These are phyloP conservation scores for Champsocephalus gunnari DNA, from an alignment of 2,797 vertebrate species.

Conservation along the genomic window DNA sequence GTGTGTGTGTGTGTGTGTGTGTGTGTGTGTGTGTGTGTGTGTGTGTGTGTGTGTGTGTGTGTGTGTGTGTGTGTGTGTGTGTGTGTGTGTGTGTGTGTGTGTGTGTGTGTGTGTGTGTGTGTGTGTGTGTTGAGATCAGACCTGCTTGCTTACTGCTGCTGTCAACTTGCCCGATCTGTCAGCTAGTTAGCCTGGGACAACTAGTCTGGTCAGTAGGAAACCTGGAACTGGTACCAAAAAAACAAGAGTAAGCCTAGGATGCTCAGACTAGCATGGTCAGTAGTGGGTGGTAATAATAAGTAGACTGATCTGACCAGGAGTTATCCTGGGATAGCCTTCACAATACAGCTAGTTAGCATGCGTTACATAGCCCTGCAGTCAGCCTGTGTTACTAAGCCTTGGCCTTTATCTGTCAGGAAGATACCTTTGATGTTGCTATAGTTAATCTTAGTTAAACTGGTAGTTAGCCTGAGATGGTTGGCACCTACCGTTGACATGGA, in stretches of 20 bases:
- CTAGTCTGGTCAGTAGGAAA: constrained; percentile 42
- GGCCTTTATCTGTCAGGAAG: neutral
- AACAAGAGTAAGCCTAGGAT: constrained; percentile 13
- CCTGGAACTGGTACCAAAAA: neutral
- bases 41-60: neutral
- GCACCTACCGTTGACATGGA: no score
- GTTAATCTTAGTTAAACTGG: neutral
- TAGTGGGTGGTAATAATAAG: neutral
- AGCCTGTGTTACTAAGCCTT: neutral
- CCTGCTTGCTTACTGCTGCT: constrained; percentile 10
- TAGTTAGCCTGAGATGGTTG: neutral
- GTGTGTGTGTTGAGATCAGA: constrained; percentile 48
- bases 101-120: neutral
- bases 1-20: constrained; percentile 18
- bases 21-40: constrained; percentile 8
- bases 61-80: neutral
- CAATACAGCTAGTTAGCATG: neutral
- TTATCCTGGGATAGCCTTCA: neutral
- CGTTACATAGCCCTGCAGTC: neutral
- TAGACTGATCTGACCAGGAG: neutral
- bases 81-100: neutral
- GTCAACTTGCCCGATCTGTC: constrained; percentile 24
- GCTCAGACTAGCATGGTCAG: constrained; percentile 2
- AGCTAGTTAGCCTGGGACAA: constrained; percentile 29
- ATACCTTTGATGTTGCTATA: no score